These are phyloP conservation scores for human (Homo sapiens) DNA, from an alignment of 2,113 vertebrate species.

Conservation along the genomic window GRCh38 chrX:104771001-104771500, in stretches of 20 bases:
- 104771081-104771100: neutral
- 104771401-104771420: constrained; percentile 83
- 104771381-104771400: constrained; percentile 83
- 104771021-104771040: neutral
- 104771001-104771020: neutral
- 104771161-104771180: neutral
- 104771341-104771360: constrained; percentile 79
- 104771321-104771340: constrained; percentile 76
- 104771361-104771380: constrained; percentile 83
- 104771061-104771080: neutral
- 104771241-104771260: constrained; percentile 57
- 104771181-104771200: constrained; percentile 58
- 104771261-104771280: constrained; percentile 55
- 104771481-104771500: constrained; percentile 53
- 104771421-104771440: constrained; percentile 74
- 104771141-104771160: constrained; percentile 2
- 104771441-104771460: constrained; percentile 74
- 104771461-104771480: constrained; percentile 71
- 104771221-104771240: constrained; percentile 66
- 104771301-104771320: constrained; percentile 34
- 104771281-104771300: constrained; percentile 58
- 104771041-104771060: neutral
- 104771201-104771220: constrained; percentile 59
- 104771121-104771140: neutral
- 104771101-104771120: constrained; percentile 30